Evolutionary conservation across 92 coral and sea anemone genomes (phyloP).

Genomic region (Siderastrea siderea): DNA sequence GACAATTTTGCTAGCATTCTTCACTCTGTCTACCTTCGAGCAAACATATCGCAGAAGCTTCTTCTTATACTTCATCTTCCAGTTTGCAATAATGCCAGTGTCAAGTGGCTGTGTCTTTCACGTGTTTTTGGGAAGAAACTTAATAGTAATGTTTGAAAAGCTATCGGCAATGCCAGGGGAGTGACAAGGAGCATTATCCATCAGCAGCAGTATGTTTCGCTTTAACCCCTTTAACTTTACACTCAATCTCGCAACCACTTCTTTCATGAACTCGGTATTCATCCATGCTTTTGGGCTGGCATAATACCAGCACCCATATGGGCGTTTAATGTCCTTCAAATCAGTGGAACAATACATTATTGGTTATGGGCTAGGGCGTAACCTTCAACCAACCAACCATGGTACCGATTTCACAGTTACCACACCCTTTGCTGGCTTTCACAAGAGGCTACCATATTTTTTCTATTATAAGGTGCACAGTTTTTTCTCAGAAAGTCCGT

Average conservation of each 20-base stretch:
- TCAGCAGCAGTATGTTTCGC: slow-evolving; percentile 45
- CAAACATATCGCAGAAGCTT: slow-evolving; percentile 61
- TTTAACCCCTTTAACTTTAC: slow-evolving; percentile 54
- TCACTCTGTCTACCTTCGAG: slow-evolving; percentile 56
- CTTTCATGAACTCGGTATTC: slow-evolving; percentile 67
- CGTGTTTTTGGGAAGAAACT: slow-evolving; percentile 71
- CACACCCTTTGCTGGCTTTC: no score
- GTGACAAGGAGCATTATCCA: slow-evolving; percentile 74
- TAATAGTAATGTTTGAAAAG: slow-evolving; percentile 61
- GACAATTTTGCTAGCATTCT: slow-evolving; percentile 71
- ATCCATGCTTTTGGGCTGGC: slow-evolving; percentile 74
- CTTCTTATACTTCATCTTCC: slow-evolving; percentile 75
- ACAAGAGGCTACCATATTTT: no score
- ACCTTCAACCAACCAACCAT: no score
- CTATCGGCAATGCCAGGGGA: slow-evolving; percentile 37
- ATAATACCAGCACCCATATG: slow-evolving; percentile 71
- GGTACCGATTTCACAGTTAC: no score
- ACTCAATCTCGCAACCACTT: slow-evolving; percentile 52
- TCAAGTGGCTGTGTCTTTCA: slow-evolving; percentile 69
- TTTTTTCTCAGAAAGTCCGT: no score
- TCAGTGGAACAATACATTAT: slow-evolving; percentile 67
- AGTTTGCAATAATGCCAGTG: slow-evolving; percentile 73
- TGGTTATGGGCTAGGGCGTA: no score
- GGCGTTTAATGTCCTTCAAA: slow-evolving; percentile 57
- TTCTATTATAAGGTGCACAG: no score